Evolutionary conservation across 37 sponge, comb jelly and placozoan species (phyloP), one percentile per base, ranked within the genome.

Genomic region (Halisarca cf. caerulea): DNA sequence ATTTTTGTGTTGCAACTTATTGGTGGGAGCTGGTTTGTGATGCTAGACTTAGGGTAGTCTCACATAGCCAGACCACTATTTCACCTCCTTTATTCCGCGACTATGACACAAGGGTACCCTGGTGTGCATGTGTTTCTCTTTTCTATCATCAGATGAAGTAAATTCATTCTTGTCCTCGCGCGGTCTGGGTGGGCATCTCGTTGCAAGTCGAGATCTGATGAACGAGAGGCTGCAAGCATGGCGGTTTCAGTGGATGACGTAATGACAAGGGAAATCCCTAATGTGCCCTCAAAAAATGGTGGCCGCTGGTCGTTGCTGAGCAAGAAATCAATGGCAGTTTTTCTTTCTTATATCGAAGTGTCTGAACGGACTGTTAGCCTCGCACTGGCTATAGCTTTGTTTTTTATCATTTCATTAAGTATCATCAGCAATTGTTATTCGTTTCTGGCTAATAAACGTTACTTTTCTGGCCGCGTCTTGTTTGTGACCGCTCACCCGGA

Each of bases 401-500:
- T 11, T 6, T 47, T 47, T 47, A 11, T 47, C 51, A 47, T 47
- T 47, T 47, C 51, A 11, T 47, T 11, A 14, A 47, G 51, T 47
- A 47, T 47, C 6, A 47, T 47, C 11, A 14, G 51, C 51, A 47
- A 47, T 47, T 14, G 11, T 47, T 47, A 11, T 47, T 11, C 51
- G 9, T 14, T 47, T 47, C 11, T 47, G 51, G 11, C 6, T 6
- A 47, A 47, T 6, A 47, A 47, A 11, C 9, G 9, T 11, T 62
- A 62, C n/a, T 25, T 58, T 4, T 58, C 35, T 62, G 71, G 84
- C 6, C 78, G 47, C 33, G 74, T 89, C 15, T 71, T 98, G 25
- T 86, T 95, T 72, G 85, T 95, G 57, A 94, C 88, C 17, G 93
- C 97, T 9, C 97, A 96, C 75, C 99, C 99, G 28, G 99, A 99